Conservation (phyloP, 2,113 vertebrate species). For the Calyptommatus sinebrachiatus region DNA sequence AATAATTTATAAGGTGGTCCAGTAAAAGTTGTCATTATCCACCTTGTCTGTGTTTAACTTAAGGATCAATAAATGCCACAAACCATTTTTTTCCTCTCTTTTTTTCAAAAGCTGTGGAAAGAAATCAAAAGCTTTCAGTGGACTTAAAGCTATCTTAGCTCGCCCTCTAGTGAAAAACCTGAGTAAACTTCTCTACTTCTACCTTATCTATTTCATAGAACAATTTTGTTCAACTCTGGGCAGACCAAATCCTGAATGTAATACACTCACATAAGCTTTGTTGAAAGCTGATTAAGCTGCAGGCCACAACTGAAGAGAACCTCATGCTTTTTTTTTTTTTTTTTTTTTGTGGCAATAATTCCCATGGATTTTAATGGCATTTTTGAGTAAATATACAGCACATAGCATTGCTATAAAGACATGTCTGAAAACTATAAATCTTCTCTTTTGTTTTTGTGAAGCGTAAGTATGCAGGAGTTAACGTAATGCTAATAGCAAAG, state of each 20-base stretch:
- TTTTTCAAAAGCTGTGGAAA: constrained; percentile 1
- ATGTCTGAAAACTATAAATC: background rate
- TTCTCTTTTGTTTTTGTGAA: too few relatives aligned
- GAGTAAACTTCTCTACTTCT: background rate
- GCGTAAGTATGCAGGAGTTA: too few relatives aligned
- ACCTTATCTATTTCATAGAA: background rate
- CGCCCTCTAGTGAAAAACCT: constrained; percentile 60
- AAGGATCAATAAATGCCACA: constrained; percentile 19
- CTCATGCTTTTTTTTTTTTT: too few relatives aligned
- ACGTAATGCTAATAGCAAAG: too few relatives aligned
- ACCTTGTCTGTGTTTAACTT: constrained; percentile 47
- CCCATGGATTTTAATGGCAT: background rate
- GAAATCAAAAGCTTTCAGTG: fast-evolving
- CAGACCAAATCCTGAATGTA: background rate
- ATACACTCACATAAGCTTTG: background rate
- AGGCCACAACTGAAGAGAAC: background rate
- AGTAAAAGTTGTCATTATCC: constrained; percentile 30
- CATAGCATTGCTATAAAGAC: background rate
- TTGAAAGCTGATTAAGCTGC: background rate
- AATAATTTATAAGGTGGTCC: constrained; percentile 43
- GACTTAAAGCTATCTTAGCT: constrained; percentile 24
- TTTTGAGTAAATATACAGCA: background rate
- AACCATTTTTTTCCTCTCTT: constrained; percentile 5
- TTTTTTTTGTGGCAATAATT: background rate
- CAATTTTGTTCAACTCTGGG: background rate